Base-by-base conservation (phyloP, 2,888 invertebrate genomes). In the Heteromyza rotundicornis region DNA sequence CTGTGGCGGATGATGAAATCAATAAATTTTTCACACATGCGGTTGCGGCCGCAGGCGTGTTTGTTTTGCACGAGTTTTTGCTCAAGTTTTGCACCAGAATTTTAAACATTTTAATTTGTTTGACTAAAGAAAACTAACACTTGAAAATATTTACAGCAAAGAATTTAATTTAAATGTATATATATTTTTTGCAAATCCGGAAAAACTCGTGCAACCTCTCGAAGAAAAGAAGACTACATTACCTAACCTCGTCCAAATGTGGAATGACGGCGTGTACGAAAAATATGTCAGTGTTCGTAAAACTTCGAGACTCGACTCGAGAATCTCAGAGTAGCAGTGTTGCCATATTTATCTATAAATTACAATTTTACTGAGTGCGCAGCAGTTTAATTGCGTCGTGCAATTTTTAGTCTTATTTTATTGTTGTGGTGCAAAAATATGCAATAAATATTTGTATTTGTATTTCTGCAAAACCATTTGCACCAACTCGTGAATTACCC, bases 211-310 rank as follows among this genome's bases (percentile, higher is more conserved):
- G 77, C 73, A 68, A 53, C 16, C 56, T 35, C 55, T 51, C 62
- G 23, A 47, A 69, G 58, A 70, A 69, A 72, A 70, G 70, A 71
- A 66, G 32, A 63, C 65, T 76, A 77, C 78, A 82, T 81, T 81
- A 81, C 81, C 81, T 81, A 81, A 81, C 80, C 78, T 81, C 77
- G 79, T 78, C 80, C 78, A 78, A 80, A 80, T 70, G 72, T 73
- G 72, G 74, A 75, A 74, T 75, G 74, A 75, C 74, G 71, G n/a
- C 70, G 74, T 68, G 64, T n/a, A 35, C 49, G 14, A 40, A 64
- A 60, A 63, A 51, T 50, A n/a, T n/a, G n/a, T n/a, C n/a, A n/a
- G n/a, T n/a, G n/a, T n/a, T n/a, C n/a, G n/a, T n/a, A n/a, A 5
- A 27, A 27, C 27, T 40, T 40, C 40, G 40, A 40, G 40, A 14